phyloP scores from a whole-genome alignment of 2,797 vertebrate genomes.

The Eulemur rubriventer region DNA sequence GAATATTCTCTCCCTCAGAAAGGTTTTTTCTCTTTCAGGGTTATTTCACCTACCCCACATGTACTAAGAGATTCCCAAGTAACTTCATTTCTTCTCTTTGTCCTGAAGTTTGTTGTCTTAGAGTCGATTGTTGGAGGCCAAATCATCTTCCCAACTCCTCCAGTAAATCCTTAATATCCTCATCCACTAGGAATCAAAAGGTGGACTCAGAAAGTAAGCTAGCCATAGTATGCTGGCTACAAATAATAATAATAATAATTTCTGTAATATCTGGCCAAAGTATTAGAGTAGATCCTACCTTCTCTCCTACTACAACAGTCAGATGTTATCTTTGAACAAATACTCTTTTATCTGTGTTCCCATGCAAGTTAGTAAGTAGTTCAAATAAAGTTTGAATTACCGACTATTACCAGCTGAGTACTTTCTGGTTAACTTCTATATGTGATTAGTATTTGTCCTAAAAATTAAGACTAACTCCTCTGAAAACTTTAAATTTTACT shows the following conservation, averaged over 20 bases:
- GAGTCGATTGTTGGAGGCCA: background rate
- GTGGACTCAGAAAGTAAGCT: background rate
- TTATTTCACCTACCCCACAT: background rate
- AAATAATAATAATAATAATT: background rate
- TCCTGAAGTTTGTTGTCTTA: background rate
- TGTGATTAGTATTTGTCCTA: background rate
- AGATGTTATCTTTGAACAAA: background rate
- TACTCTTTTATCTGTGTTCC: background rate
- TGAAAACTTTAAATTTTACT: constrained; percentile 22
- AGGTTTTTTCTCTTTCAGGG: background rate
- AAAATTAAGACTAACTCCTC: background rate
- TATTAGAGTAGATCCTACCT: background rate
- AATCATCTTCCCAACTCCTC: background rate
- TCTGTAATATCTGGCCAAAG: background rate
- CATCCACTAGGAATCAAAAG: background rate
- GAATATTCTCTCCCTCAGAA: background rate
- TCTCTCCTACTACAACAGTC: background rate
- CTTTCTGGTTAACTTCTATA: background rate
- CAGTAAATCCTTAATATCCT: background rate
- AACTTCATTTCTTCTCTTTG: background rate
- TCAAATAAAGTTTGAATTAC: background rate
- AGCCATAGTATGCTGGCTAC: background rate
- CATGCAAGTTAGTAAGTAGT: background rate
- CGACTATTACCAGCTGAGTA: background rate
- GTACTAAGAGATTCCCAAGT: background rate